Base-by-base conservation (phyloP, 2,797 vertebrate species). In the Corythornis leucogaster region DNA sequence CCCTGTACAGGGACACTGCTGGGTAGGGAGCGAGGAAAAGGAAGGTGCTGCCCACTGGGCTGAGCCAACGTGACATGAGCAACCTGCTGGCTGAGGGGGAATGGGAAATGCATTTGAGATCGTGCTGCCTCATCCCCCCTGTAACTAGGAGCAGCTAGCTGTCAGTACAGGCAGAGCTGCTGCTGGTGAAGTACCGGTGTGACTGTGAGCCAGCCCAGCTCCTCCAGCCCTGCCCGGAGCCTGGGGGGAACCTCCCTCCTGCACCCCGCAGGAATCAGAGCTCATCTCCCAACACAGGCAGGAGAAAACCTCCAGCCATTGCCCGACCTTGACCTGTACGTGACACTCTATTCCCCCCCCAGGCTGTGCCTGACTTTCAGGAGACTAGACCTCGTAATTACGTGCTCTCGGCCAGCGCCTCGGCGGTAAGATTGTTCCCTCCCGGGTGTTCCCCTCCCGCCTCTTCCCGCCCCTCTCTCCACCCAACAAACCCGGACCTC, bases 371-470 rank as follows among this genome's bases (percentile, higher is more conserved):
- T 97, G 98, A 99, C 97, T 99, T 99, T 98, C 98, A 99, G 97
- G 99, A 99, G 98, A 99, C 98, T 97, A 98, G 99, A 97, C 98
- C 99, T 57, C 99, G 99, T 97, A 99, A 99, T 98, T 99, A 99
- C 95, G 98, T 99, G 95, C 98, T 99, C 91, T 99, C 99, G 82
- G 99, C 99, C 97, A 99, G 99, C 92, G 99, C 99, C 68, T 99
- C 99, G 92, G 98, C 98, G 98, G 99, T 99, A 98, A 99, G 99
- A 97, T 69, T 88, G 87, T 93, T 77, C 77, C 35, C 84, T 46
- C 84, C 61, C 79, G 20, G 90, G 62, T 55, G 28, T 80, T 61
- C 91, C 82, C 77, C 77, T 66, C 89, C 76, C 57, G 11, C 82
- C 89, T 92, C 86, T 26, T 80, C 55, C 81, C 82, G 90, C 93